phyloP scores from a whole-genome alignment of 92 coral and sea anemone species.

The Nematostella vectensis region DNA sequence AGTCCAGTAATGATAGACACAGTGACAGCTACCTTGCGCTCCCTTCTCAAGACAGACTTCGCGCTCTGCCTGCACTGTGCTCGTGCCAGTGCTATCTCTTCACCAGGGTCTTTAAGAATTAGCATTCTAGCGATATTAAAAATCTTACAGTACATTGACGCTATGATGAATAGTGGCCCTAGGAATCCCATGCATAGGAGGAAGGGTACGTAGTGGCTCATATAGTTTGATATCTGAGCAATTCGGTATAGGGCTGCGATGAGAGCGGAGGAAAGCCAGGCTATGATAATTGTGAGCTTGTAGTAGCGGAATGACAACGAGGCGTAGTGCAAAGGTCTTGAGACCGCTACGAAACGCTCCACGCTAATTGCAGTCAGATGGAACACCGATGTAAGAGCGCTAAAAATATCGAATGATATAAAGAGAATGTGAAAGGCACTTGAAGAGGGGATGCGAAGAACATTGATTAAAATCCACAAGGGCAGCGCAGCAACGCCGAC shows the following conservation, averaged over 20 bases:
- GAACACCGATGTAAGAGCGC: constrained; percentile 39
- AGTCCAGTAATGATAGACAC: constrained; percentile 58
- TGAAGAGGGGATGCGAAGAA: constrained; percentile 15
- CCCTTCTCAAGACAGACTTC: constrained; percentile 25
- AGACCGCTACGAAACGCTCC: constrained; percentile 44
- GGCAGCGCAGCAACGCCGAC: constrained; percentile 64
- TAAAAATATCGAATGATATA: constrained; percentile 33
- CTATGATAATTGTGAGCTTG: constrained; percentile 16
- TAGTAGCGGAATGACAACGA: constrained; percentile 28
- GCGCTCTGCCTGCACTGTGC: background rate
- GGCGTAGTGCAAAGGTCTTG: constrained; percentile 44
- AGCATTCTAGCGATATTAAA: constrained; percentile 34
- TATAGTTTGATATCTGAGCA: constrained; percentile 12
- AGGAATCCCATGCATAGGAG: constrained; percentile 36
- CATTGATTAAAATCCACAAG: constrained; percentile 31
- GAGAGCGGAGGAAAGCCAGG: constrained; percentile 29
- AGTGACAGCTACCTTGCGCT: constrained; percentile 59
- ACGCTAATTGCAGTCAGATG: constrained; percentile 54
- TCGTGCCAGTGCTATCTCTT: background rate
- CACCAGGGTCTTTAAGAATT: constrained; percentile 30
- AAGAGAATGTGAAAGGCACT: constrained; percentile 21
- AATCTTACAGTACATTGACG: constrained; percentile 30
- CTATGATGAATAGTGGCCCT: constrained; percentile 24
- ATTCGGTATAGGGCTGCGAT: constrained; percentile 24
- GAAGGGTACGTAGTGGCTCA: constrained; percentile 15